Conservation (phyloP, 2,888 invertebrate genomes). For the Leistus spinibarbis region DNA sequence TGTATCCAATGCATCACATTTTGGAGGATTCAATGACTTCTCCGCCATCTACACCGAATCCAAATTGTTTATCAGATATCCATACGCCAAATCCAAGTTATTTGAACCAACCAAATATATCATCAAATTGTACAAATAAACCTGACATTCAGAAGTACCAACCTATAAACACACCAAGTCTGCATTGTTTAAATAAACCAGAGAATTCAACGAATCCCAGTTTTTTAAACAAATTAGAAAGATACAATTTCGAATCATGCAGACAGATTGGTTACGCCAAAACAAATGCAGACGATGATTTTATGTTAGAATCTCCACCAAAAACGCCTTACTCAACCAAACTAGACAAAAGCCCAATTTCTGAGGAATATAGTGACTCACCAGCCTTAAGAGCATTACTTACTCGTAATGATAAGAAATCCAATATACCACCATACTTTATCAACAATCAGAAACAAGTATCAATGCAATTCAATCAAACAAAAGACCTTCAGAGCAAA, state of each 20-base stretch:
- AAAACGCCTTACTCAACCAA: conserved; percentile 25
- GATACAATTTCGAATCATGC: neutral
- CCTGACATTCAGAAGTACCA: neutral
- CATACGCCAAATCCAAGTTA: neutral
- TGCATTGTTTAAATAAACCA: neutral
- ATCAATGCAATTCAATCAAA: neutral
- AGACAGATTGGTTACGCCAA: neutral
- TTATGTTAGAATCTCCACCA: conserved; percentile 31
- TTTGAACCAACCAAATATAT: neutral
- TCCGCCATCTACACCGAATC: conserved; percentile 10
- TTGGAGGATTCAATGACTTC: conserved; percentile 32
- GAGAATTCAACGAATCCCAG: neutral
- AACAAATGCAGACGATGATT: conserved; percentile 3
- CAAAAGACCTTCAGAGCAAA: neutral
- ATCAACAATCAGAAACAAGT: conserved; percentile 5
- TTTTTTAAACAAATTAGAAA: neutral
- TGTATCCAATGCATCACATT: conserved; percentile 10
- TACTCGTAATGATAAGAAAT: conserved; percentile 56
- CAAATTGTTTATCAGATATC: neutral
- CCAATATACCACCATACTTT: conserved; percentile 51
- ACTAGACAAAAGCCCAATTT: conserved; percentile 15
- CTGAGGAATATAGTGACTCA: conserved; percentile 54
- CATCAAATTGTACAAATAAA: neutral
- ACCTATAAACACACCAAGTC: no score
- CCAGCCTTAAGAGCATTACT: conserved; percentile 67